Base-by-base conservation (phyloP, 2,888 invertebrate genomes). In the Hylaea fasciaria region DNA sequence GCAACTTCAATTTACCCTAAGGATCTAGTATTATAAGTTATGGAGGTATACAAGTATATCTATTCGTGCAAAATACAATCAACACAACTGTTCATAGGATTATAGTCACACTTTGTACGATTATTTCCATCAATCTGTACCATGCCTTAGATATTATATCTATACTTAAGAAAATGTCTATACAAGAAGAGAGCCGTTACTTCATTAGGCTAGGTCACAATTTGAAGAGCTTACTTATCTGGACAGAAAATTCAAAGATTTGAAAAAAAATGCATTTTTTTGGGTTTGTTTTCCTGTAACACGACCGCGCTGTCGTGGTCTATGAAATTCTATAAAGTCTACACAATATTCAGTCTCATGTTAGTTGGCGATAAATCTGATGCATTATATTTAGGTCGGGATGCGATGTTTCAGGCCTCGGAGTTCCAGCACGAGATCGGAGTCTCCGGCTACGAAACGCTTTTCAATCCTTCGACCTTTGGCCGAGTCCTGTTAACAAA, bases 361-460 rank as follows among this genome's bases (percentile, higher is more conserved):
- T 82, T 85, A 81, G 85, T 90, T 91, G 88, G 90, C 89, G 85
- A 80, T 83, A 73, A 72, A 81, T 82, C 70, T 58, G 80, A 72
- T 72, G 75, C 29, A 72, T 70, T 78, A 68, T 70, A 74, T 81
- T 93, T 94, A 94, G 79, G 94, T 93, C 50, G 91, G 83, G 68
- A 92, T 92, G 76, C 89, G 90, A 78, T 94, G 94, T 83, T 95
- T 95, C 55, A 95, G 88, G 54, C 94, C 94, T 69, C 94, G 93
- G 53, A 95, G 91, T 82, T 95, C 94, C 44, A 93, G 87, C 4
- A 94, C 94, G 55, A 95, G 87, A 71, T 93, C 94, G 56, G 94
- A 94, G 79, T 95, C 95, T 64, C 92, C 93, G 0, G 94, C 92
- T 47, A 95, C 93, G 78, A 94, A 95, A 58, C 95, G 92, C 77